A percentile compares a stretch with the other conserved stretches of the same genome.
phyloP scores from a whole-genome alignment of 2,888 invertebrate genomes.

The Drosophila nigritarsus region DNA sequence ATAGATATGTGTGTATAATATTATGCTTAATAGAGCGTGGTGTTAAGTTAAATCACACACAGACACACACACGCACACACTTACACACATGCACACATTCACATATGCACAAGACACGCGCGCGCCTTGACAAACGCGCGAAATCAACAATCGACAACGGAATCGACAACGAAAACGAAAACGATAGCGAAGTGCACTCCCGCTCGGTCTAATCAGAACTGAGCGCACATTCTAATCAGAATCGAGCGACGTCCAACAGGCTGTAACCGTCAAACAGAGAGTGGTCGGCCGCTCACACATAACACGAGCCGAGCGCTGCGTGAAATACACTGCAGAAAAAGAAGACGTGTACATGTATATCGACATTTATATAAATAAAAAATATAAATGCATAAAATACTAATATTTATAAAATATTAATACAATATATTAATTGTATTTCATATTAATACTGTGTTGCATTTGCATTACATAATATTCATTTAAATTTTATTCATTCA shows the following conservation, averaged over 20 bases:
- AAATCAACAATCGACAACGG: slow-evolving; percentile 46
- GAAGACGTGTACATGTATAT: neutral
- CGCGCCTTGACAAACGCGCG: slow-evolving; percentile 40
- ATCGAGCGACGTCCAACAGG: slow-evolving; percentile 65
- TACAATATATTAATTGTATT: neutral
- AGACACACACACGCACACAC: slow-evolving; percentile 25
- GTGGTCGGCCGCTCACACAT: slow-evolving; percentile 29
- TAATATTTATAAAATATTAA: neutral
- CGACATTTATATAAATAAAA: neutral
- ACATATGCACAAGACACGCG: slow-evolving; percentile 26
- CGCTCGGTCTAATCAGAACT: slow-evolving; percentile 74
- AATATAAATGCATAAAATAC: neutral
- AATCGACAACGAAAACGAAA: slow-evolving; percentile 10
- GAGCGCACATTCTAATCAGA: slow-evolving; percentile 59
- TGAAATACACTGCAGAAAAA: slow-evolving; percentile 15
- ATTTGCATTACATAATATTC: neutral
- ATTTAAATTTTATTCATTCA: neutral
- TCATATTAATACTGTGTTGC: neutral
- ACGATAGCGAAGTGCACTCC: slow-evolving; percentile 57
- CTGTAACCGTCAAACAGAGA: slow-evolving; percentile 37
- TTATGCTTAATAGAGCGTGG: slow-evolving; percentile 51
- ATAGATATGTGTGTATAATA: slow-evolving; percentile 31
- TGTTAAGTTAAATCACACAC: slow-evolving; percentile 55
- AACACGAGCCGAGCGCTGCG: slow-evolving; percentile 29
- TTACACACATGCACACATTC: slow-evolving; percentile 52